phyloP scores from a whole-genome alignment of 2,113 vertebrate species.

The Pogona vitticeps region DNA sequence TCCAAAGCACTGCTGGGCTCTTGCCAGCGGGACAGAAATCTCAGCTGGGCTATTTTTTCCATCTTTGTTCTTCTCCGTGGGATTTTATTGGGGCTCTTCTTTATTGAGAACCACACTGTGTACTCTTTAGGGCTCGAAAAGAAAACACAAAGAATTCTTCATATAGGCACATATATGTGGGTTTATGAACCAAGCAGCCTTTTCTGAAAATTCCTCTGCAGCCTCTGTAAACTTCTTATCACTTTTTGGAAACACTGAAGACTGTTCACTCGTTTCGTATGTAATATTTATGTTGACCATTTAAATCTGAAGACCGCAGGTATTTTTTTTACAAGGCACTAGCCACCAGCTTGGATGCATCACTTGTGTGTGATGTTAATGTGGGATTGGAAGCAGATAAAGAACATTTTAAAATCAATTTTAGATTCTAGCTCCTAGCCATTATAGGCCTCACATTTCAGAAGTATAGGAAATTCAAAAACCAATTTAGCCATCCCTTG shows the following conservation, averaged over 20 bases:
- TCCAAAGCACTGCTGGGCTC: no score
- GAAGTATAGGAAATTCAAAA: background rate
- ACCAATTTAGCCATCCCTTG: background rate
- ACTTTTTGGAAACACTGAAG: background rate
- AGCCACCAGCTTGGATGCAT: background rate
- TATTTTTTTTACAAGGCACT: background rate
- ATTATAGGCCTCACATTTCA: conserved; percentile 2
- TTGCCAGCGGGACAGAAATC: no score
- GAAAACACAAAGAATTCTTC: background rate
- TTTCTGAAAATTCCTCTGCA: no score
- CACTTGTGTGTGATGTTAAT: background rate
- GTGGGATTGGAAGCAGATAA: background rate
- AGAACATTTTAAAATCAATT: conserved; percentile 1
- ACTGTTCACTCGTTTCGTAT: background rate
- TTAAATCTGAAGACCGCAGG: background rate
- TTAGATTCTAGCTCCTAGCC: background rate
- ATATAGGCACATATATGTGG: no score
- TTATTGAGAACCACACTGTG: no score
- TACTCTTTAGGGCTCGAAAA: no score
- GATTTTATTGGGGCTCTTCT: no score
- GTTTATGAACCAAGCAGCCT: background rate
- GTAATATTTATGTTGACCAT: background rate
- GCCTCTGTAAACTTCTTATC: background rate
- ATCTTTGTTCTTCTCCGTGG: no score
- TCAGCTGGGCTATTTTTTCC: no score